phyloP scores from a whole-genome alignment of 2,797 vertebrate species.

The Phoxinus dragarum region DNA sequence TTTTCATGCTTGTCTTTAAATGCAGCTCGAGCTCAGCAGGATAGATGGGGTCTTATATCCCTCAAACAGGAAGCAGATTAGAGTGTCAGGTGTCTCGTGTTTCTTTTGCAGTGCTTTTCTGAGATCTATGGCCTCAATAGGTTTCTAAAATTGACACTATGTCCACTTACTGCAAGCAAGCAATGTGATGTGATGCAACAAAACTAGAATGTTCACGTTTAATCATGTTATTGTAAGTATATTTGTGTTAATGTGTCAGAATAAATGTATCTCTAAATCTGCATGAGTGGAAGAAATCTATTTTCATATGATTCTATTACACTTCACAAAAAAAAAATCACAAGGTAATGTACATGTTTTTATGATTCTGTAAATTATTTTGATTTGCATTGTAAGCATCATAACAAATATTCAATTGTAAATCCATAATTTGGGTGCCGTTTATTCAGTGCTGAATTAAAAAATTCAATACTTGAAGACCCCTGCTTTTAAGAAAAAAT shows the following conservation, averaged over 20 bases:
- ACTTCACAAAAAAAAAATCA: neutral
- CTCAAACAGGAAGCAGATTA: conserved; percentile 33
- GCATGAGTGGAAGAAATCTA: neutral
- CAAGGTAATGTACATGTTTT: neutral
- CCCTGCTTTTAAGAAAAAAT: too few relatives aligned
- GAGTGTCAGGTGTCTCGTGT: conserved; percentile 25
- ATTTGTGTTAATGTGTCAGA: neutral
- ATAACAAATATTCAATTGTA: neutral
- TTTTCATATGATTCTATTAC: neutral
- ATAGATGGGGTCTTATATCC: conserved; percentile 28
- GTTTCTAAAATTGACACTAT: neutral
- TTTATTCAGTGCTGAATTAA: neutral
- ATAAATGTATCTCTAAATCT: neutral
- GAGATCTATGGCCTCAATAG: conserved; percentile 6
- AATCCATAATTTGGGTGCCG: neutral
- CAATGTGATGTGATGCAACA: neutral
- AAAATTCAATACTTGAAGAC: neutral
- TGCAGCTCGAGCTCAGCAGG: conserved; percentile 2
- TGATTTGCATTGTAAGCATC: neutral
- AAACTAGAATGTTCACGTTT: neutral
- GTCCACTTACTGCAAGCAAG: neutral
- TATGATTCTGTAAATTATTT: neutral
- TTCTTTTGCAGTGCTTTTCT: neutral
- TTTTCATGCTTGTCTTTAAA: conserved; percentile 29
- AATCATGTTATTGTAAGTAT: neutral